phyloP scores from a whole-genome alignment of 2,888 invertebrate genomes.

The Perizoma flavofasciatum region DNA sequence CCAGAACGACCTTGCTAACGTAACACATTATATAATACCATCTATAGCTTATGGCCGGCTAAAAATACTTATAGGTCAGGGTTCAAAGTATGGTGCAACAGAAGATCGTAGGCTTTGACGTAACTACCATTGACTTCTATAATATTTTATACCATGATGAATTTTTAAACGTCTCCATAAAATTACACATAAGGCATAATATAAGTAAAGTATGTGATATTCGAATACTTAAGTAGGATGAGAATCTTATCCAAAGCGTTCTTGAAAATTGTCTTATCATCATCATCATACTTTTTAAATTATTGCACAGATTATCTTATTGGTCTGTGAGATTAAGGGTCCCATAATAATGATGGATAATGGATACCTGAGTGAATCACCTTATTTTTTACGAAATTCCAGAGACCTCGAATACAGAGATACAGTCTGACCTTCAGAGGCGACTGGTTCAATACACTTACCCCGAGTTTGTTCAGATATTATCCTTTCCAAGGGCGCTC shows the following conservation, averaged over 20 bases:
- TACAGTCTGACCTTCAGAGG: conserved; percentile 54
- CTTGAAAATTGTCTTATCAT: conserved; percentile 12
- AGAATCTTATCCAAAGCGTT: conserved; percentile 34
- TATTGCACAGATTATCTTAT: conserved; percentile 12
- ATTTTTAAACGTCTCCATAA: background rate
- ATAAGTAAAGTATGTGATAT: conserved; percentile 37
- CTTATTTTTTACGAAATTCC: conserved; percentile 31
- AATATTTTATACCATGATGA: conserved; percentile 3
- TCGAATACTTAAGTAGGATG: conserved; percentile 24
- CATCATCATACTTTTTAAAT: conserved; percentile 6
- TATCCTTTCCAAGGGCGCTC: conserved; percentile 67
- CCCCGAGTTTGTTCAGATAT: conserved; percentile 53
- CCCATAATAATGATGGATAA: conserved; percentile 1
- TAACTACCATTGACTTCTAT: conserved; percentile 17
- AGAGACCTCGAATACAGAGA: conserved; percentile 26
- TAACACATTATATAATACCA: conserved; percentile 45
- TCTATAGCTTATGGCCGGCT: conserved; percentile 55
- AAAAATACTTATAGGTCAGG: conserved; percentile 76
- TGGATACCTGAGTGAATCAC: conserved; percentile 17
- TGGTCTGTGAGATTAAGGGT: conserved; percentile 10
- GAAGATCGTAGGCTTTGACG: conserved; percentile 24
- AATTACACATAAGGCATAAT: conserved; percentile 15
- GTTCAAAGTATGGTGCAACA: conserved; percentile 57
- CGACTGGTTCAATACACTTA: conserved; percentile 65
- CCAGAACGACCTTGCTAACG: conserved; percentile 63